phyloP scores from a whole-genome alignment of 1,140 invertebrate species.

The Tetramorium alpestre region DNA sequence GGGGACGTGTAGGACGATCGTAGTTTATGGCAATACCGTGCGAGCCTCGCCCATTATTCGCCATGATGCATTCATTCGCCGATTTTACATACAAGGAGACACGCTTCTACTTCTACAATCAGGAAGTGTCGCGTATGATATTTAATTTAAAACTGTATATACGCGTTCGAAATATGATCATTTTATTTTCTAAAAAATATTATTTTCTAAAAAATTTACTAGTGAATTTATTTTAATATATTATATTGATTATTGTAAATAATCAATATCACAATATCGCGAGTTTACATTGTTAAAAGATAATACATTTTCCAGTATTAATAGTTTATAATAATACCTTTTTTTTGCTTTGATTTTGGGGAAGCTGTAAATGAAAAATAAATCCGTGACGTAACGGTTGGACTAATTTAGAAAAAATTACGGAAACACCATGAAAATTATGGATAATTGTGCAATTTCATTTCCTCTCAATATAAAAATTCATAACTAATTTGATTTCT shows the following conservation, averaged over 20 bases:
- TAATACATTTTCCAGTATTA: background rate
- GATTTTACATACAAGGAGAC: conserved; percentile 72
- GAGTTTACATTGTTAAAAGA: background rate
- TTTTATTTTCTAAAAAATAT: background rate
- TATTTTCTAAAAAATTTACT: background rate
- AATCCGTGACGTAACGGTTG: background rate
- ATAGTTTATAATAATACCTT: background rate
- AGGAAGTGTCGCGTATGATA: conserved; percentile 38
- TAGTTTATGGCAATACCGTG: conserved; percentile 81
- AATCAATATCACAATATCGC: background rate
- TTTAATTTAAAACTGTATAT: conserved; percentile 16
- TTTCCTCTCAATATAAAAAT: conserved; percentile 49
- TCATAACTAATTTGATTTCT: background rate
- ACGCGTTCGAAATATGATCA: background rate
- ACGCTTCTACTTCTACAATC: conserved; percentile 36
- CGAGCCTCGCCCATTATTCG: conserved; percentile 81
- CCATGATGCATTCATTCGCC: conserved; percentile 76
- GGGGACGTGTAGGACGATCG: conserved; percentile 83
- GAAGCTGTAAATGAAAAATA: conserved; percentile 12
- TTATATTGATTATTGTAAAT: background rate
- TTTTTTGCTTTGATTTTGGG: background rate
- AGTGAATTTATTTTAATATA: background rate
- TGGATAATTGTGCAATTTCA: conserved; percentile 47
- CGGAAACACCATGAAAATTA: conserved; percentile 43
- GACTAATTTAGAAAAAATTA: background rate